Evolutionary conservation across 2,113 vertebrate species (phyloP), one percentile per base, ranked within the genome.

Genomic region (Oceanites oceanicus): DNA sequence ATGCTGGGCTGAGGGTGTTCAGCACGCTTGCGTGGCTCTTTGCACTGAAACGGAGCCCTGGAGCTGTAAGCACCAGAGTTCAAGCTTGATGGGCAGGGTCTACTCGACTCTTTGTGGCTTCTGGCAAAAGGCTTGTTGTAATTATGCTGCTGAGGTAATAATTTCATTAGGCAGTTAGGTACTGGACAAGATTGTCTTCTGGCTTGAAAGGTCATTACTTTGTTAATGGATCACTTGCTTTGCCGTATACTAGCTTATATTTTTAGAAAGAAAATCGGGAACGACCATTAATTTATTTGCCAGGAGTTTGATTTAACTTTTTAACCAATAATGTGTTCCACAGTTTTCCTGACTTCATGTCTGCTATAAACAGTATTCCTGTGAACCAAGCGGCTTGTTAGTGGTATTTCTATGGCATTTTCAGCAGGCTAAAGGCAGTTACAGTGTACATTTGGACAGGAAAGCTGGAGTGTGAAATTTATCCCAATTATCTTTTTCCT

Each of bases 331-430:
- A 94, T 79, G 63, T 75, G 61, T 86, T 95, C 49, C 79, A 65
- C 70, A 90, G 74, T 93, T 94, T 92, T 92, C 85, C 73, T 93
- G 80, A 66, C n/a, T 90, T 77, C 21, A 8, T 74, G 42, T 50
- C 77, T 93, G 40, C 80, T 78, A 58, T 71, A 65, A 91, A 62
- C 55, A 71, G 38, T 66, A 67, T 67, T n/a, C 30, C 74, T 71
- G 22, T 71, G 62, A 94, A 59, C 32, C 27, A 80, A 45, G 30
- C 1, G 7, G 13, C 38, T 78, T 91, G 9, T 76, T 34, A 71
- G 34, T 56, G 42, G 27, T 86, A 13, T 82, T 84, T 91, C 66
- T 74, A 11, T 72, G 66, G 12, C 27, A 63, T 82, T 84, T 96
- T 72, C 67, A 79, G 63, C 55, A 68, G 59, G 45, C 42, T 68